A percentile compares a stretch with the other conserved stretches of the same genome.
phyloP scores from a whole-genome alignment of 2,888 invertebrate genomes.

The Loripinus fragilis region DNA sequence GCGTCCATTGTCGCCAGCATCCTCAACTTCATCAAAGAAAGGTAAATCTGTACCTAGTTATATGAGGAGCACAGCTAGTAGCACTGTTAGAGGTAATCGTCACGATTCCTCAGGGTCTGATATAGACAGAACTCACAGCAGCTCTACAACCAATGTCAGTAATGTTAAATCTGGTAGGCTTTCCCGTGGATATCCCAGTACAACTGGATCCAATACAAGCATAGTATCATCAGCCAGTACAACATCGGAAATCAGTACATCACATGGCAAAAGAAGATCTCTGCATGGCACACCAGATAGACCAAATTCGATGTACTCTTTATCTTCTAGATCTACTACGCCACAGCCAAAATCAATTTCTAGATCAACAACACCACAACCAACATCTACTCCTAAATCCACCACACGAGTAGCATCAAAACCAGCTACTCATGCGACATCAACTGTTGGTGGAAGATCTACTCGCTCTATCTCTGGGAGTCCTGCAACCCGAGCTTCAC shows the following conservation, averaged over 20 bases:
- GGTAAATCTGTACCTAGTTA: constrained; percentile 72
- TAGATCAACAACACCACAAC: constrained; percentile 59
- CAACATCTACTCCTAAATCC: constrained; percentile 17
- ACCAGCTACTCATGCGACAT: constrained; percentile 52
- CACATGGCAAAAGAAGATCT: constrained; percentile 39
- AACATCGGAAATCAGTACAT: constrained; percentile 56
- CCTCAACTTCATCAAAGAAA: constrained; percentile 46
- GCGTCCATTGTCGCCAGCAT: constrained; percentile 52
- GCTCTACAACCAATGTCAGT: constrained; percentile 23
- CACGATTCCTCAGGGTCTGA: constrained; percentile 36
- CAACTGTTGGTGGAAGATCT: constrained; percentile 47
- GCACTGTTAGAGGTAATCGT: constrained; percentile 41
- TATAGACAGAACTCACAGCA: constrained; percentile 31
- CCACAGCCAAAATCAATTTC: constrained; percentile 46
- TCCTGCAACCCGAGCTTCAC: not conserved
- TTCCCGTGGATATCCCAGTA: constrained; percentile 37
- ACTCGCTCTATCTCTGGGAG: not conserved
- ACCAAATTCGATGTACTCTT: constrained; percentile 55
- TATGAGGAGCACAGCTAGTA: constrained; percentile 74
- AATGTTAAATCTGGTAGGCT: constrained; percentile 32
- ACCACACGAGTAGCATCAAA: constrained; percentile 39
- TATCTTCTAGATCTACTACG: constrained; percentile 59
- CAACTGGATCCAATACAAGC: constrained; percentile 63
- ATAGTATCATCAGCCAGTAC: constrained; percentile 64
- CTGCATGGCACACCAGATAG: constrained; percentile 49